phyloP scores from a whole-genome alignment of 2,797 vertebrate species.

The Eremophila alpestris region DNA sequence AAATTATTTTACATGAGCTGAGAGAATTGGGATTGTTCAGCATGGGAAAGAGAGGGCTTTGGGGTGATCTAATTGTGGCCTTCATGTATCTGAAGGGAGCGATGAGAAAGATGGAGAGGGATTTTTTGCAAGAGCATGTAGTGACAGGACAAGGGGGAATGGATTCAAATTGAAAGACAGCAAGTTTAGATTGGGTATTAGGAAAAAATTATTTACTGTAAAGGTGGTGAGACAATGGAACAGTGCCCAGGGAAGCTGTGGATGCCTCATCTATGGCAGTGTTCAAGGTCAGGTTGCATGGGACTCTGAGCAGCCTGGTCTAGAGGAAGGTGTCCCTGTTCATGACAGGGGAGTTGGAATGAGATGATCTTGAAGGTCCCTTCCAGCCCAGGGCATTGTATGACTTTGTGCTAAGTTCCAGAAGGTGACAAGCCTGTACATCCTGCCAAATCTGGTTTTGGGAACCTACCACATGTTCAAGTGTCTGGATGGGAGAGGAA shows the following conservation, averaged over 20 bases:
- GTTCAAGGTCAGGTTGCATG: background rate
- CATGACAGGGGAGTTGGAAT: background rate
- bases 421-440: background rate
- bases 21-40: background rate
- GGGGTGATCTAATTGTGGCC: background rate
- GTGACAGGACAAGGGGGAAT: background rate
- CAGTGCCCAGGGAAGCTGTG: background rate
- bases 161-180: background rate
- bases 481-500: background rate
- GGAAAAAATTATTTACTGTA: background rate
- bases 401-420: background rate
- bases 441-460: background rate
- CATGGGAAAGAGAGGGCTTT: background rate
- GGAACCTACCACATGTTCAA: background rate
- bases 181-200: rapidly evolving
- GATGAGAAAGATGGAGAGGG: background rate
- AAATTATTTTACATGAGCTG: background rate
- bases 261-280: background rate
- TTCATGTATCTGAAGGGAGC: background rate
- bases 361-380: background rate
- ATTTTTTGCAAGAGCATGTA: background rate
- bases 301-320: background rate
- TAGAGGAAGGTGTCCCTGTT: background rate
- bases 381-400: background rate
- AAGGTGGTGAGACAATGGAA: background rate